phyloP scores from a whole-genome alignment of 2,797 vertebrate genomes.

The Choloepus didactylus region DNA sequence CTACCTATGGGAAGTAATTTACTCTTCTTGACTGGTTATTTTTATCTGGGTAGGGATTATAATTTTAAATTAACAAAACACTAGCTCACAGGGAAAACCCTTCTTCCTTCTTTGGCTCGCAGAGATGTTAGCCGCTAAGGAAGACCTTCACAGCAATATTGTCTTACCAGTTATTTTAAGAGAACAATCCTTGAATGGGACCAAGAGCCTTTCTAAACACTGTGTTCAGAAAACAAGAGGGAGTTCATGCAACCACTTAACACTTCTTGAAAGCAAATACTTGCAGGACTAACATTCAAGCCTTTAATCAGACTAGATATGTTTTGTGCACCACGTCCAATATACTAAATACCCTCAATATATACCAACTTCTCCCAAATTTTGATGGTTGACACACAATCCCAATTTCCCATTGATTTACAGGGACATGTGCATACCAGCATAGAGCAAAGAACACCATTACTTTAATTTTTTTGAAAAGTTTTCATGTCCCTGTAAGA shows the following conservation, averaged over 20 bases:
- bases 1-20: not conserved
- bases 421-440: not conserved
- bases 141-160: constrained; percentile 5
- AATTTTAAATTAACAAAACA: constrained; percentile 4
- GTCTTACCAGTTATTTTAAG: not conserved
- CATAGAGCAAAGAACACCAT: not conserved
- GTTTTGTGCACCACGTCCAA: not conserved
- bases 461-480: not conserved
- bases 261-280: constrained; percentile 30
- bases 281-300: not conserved
- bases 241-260: not conserved
- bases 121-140: not conserved
- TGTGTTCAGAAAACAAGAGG: not conserved
- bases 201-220: not conserved
- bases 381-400: not conserved
- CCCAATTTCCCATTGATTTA: constrained; percentile 13
- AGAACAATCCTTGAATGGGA: not conserved
- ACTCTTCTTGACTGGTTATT: not conserved
- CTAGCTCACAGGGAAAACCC: not conserved
- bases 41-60: not conserved
- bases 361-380: not conserved
- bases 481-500: not conserved
- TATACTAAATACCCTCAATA: not conserved
- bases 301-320: not conserved
- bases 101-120: constrained; percentile 11